Conservation (phyloP, 2,888 invertebrate genomes). For the Leptodirus hochenwartii region DNA sequence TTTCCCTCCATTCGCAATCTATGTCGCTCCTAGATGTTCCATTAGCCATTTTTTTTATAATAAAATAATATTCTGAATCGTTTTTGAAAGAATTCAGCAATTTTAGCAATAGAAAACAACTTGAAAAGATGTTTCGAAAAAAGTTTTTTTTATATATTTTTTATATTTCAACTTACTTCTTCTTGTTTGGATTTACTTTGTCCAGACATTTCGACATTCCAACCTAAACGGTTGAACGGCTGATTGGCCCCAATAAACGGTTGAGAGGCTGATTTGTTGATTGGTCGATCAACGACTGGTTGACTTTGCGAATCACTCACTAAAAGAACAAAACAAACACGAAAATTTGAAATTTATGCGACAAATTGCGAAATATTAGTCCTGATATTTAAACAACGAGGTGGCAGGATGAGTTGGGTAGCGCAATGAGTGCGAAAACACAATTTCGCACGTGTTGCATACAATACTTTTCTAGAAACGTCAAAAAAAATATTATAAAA, state of each 20-base stretch:
- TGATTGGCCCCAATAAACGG: constrained; percentile 29
- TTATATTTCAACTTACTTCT: constrained; percentile 29
- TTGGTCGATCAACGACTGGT: constrained; percentile 21
- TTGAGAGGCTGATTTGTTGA: constrained; percentile 28
- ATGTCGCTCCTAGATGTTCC: too few species aligned
- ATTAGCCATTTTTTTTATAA: too few species aligned
- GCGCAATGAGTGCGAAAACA: too few species aligned
- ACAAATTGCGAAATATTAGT: too few species aligned
- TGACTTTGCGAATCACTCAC: constrained; percentile 16
- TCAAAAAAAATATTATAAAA: too few species aligned
- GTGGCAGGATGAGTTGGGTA: too few species aligned
- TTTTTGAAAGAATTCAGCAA: too few species aligned
- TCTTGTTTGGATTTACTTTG: constrained; percentile 32
- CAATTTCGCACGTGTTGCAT: too few species aligned
- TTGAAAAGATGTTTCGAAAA: constrained; percentile 1
- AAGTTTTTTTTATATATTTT: constrained; percentile 7
- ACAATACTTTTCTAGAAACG: too few species aligned
- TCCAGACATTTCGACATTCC: constrained; percentile 30
- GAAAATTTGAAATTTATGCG: background rate
- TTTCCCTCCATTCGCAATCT: too few species aligned
- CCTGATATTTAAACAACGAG: too few species aligned
- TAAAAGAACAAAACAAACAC: constrained; percentile 11
- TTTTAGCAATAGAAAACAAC: constrained; percentile 3
- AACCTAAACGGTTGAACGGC: constrained; percentile 30
- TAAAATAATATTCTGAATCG: too few species aligned